These are phyloP conservation scores for Rhea americana DNA, from an alignment of 2,113 vertebrate species.

Conservation along the genomic window DNA sequence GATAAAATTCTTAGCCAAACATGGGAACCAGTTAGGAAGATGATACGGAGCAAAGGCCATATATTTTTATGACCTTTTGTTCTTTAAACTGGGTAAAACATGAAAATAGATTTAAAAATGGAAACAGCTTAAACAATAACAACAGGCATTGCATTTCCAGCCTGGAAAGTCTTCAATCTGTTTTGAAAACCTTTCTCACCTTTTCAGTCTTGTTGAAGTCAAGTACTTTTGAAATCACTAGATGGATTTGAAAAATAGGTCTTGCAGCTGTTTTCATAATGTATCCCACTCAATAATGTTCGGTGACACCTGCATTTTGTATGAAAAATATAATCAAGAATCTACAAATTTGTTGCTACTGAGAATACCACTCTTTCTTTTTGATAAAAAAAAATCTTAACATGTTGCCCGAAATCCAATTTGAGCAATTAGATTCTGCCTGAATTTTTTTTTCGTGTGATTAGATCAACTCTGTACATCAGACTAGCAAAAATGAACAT, in stretches of 20 bases:
- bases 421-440: not conserved
- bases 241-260: not conserved
- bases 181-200: not conserved
- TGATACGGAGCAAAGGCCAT: not conserved
- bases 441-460: not conserved
- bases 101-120: not conserved
- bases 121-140: not conserved
- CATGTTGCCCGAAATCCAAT: not conserved
- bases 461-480: not conserved
- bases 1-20: not conserved
- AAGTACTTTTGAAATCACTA: not conserved
- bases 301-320: not conserved
- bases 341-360: not conserved
- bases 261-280: not conserved
- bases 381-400: not conserved
- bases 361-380: not conserved
- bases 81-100: not conserved
- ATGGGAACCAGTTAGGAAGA: not conserved
- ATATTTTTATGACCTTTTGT: not conserved
- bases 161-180: not conserved
- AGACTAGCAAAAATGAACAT: not conserved
- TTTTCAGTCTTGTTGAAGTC: not conserved
- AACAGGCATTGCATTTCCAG: not conserved
- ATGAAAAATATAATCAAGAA: not conserved
- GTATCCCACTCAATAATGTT: not conserved